Conservation (phyloP, 1,140 invertebrate species). For the Scaptomyza montana region DNA sequence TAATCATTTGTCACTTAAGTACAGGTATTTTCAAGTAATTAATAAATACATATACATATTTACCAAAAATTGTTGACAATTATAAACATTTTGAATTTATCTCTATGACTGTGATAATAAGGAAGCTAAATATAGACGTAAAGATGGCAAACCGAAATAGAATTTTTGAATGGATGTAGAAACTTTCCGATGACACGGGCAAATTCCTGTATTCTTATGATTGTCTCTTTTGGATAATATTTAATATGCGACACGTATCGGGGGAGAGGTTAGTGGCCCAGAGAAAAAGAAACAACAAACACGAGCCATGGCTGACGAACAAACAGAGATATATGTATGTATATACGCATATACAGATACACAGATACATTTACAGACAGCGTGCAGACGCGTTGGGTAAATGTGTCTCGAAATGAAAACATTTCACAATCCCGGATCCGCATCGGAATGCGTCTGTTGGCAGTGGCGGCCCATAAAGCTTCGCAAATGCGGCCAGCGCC, state of each 20-base stretch:
- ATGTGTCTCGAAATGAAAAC: slow-evolving; percentile 79
- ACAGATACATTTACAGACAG: slow-evolving; percentile 59
- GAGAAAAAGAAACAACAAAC: slow-evolving; percentile 43
- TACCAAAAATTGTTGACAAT: slow-evolving; percentile 34
- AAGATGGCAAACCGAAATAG: slow-evolving; percentile 47
- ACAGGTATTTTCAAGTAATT: neutral
- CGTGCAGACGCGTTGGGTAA: slow-evolving; percentile 68
- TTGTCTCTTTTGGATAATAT: slow-evolving; percentile 58
- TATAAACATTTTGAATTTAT: slow-evolving; percentile 21
- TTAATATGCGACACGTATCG: slow-evolving; percentile 75
- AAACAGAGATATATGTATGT: slow-evolving; percentile 8
- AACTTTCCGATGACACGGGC: slow-evolving; percentile 56
- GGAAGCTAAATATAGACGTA: slow-evolving; percentile 59
- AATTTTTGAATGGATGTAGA: slow-evolving; percentile 38
- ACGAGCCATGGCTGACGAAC: neutral
- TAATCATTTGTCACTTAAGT: too few relatives aligned
- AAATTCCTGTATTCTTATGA: slow-evolving; percentile 45
- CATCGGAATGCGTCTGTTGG: slow-evolving; percentile 71
- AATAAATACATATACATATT: slow-evolving; percentile 15
- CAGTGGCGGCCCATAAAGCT: slow-evolving; percentile 62
- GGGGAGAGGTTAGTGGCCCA: slow-evolving; percentile 59
- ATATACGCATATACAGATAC: slow-evolving; percentile 24
- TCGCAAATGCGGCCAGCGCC: slow-evolving; percentile 46
- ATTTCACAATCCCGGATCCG: slow-evolving; percentile 82
- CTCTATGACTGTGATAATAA: slow-evolving; percentile 54